Evolutionary conservation across 2,888 invertebrate species (phyloP).

Genomic region (Eilema caniola): DNA sequence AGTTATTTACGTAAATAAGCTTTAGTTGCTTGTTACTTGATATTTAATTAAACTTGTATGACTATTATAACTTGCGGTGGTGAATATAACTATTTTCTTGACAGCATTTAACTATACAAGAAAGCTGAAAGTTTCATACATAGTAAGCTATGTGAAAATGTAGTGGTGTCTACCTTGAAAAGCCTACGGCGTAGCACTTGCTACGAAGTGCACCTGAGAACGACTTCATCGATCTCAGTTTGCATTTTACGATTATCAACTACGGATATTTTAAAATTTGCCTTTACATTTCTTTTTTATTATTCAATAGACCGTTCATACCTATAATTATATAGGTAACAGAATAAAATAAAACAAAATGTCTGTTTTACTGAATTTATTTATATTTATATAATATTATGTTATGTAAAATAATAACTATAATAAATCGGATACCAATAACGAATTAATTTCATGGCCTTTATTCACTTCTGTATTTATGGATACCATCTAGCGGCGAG

Average conservation of each 20-base stretch:
- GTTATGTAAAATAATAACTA: not conserved
- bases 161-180: conserved; percentile 26
- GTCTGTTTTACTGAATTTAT: too few relatives aligned
- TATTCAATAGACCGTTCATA: not conserved
- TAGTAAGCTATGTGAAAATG: conserved; percentile 31
- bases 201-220: conserved; percentile 47
- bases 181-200: conserved; percentile 58
- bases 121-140: not conserved
- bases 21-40: not conserved
- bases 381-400: not conserved
- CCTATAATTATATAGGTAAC: not conserved
- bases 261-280: not conserved
- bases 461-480: not conserved
- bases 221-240: conserved; percentile 16
- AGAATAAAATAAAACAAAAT: too few relatives aligned
- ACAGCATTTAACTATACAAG: not conserved
- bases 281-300: not conserved
- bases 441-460: not conserved
- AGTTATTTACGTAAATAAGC: conserved; percentile 20
- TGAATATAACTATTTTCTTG: not conserved
- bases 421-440: not conserved
- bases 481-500: conserved; percentile 74
- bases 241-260: not conserved
- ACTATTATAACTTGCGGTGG: not conserved
- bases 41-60: not conserved